A percentile compares a stretch with the other conserved stretches of the same genome.
phyloP scores from a whole-genome alignment of 2,797 vertebrate species.

The Pantherophis alleghaniensis region DNA sequence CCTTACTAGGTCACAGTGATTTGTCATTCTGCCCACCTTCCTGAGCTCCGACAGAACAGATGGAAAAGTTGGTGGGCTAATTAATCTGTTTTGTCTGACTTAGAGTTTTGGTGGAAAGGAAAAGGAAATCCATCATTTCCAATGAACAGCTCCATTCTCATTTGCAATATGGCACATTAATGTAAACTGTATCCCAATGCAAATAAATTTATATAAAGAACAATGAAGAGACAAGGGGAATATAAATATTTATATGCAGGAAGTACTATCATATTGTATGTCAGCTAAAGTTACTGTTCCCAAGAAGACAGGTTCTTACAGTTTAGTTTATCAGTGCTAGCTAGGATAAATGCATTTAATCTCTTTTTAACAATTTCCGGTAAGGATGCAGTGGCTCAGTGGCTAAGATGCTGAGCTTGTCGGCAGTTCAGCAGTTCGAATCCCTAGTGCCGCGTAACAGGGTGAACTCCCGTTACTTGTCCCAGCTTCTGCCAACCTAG shows the following conservation, averaged over 20 bases:
- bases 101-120: constrained; percentile 20
- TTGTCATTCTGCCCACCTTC: constrained; percentile 45
- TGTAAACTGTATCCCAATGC: neutral
- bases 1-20: constrained; percentile 34
- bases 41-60: constrained; percentile 37
- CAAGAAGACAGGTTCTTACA: neutral
- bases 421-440: too few species aligned
- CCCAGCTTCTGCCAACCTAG: too few species aligned
- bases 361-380: neutral
- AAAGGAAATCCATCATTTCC: constrained; percentile 11
- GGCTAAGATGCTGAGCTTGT: too few species aligned
- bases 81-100: constrained; percentile 40
- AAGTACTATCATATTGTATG: neutral
- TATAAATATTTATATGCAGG: neutral
- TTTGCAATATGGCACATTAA: constrained; percentile 23
- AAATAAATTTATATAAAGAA: neutral
- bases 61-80: constrained; percentile 43
- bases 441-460: too few species aligned
- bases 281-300: neutral
- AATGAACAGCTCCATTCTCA: neutral
- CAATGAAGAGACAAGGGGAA: neutral
- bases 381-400: too few species aligned
- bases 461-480: too few species aligned
- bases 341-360: neutral
- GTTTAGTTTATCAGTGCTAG: neutral